Conservation (phyloP, 2,113 vertebrate species). For the Macrotus californicus region DNA sequence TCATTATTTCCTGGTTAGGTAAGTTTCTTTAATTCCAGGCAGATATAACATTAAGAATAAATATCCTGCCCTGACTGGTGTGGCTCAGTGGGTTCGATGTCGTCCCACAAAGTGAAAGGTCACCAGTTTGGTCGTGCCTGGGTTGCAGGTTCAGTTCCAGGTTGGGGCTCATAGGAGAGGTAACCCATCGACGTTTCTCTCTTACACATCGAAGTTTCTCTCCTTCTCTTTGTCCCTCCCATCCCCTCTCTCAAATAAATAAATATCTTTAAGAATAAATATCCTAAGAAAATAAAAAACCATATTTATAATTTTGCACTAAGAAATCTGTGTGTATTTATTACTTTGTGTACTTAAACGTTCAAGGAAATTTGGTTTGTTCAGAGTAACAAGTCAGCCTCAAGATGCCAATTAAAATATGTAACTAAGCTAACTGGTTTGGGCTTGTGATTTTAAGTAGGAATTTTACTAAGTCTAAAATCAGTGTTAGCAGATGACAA, state of each 20-base stretch:
- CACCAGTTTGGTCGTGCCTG: no score
- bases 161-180: no score
- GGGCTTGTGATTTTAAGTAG: not conserved
- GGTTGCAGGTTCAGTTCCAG: no score
- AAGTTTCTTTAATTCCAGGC: not conserved
- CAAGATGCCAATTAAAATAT: not conserved
- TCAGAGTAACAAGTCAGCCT: not conserved
- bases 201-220: no score
- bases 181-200: no score
- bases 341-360: not conserved
- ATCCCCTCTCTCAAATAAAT: no score
- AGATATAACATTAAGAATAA: not conserved
- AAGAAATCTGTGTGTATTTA: not conserved
- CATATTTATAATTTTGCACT: not conserved
- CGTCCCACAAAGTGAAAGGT: no score
- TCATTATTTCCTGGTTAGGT: not conserved
- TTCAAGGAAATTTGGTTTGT: not conserved
- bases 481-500: not conserved
- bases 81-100: no score
- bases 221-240: no score
- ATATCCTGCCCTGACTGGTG: not conserved
- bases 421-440: not conserved
- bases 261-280: no score
- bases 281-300: conserved; percentile 32
- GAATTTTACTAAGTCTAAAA: conserved; percentile 36